Evolutionary conservation across 2,113 vertebrate genomes (phyloP), one percentile per base, ranked within the genome.

Genomic region (Misgurnus anguillicaudatus): DNA sequence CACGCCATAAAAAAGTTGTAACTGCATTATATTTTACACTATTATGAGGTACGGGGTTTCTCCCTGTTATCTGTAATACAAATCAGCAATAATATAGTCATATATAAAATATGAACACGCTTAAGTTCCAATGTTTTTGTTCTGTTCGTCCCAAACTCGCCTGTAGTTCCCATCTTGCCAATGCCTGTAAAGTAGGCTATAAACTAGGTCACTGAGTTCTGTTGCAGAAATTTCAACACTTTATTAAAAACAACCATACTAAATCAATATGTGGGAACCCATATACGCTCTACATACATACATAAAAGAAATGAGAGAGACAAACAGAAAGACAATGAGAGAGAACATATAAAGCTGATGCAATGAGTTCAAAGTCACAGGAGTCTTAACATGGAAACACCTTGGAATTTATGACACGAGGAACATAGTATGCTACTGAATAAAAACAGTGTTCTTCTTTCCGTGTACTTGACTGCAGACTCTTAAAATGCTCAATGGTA

Each of bases 111-210:
- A 10, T 47, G 17, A 39, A 61, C 55, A 73, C 14, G 57, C 3
- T 31, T 61, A 19, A 74, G 39, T 61, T 9, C 11, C 4, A 61
- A 61, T 16, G 10, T 6, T 73, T 42, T 60, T 55, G 36, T 60
- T 24, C 45, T 58, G n/a, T 55, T 55, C 9, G 11, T 55, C 9
- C n/a, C 24, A 17, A 16, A 13, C 19, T 61, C 39, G 10, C 58
- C 48, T 63, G 60, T 36, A 75, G 1, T 64, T 63, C 61, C 39
- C 38, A 61, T 75, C 45, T 24, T 64, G 73, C 45, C 60, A 75
- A 75, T 10, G 16, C 42, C 61, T 39, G 45, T 47, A 64, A 75
- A 75, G 58, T 75, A 64, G 73, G 73, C 45, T 75, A 75, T 31
- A 38, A 75, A 64, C 73, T 75, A 64, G 73, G 73, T 64, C 61